Base-by-base conservation (phyloP, 2,113 vertebrate genomes). In the Cryptomyrus ogoouensis region DNA sequence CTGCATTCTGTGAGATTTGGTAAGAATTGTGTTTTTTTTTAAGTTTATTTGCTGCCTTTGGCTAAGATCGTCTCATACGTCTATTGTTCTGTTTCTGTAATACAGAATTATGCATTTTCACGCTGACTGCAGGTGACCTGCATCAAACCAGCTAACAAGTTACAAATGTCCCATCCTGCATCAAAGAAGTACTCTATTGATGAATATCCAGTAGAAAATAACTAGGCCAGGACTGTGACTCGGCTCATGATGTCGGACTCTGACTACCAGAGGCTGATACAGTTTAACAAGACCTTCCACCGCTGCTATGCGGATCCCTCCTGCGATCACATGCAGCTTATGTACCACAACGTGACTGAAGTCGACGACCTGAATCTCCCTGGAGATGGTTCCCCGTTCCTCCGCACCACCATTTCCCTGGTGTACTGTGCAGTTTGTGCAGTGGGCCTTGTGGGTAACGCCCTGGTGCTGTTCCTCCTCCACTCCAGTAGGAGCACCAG, bases 391-490 rank as follows among this genome's bases (percentile, higher is more conserved):
- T 70, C 93, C 8, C 90, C 91, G 19, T 93, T 93, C 91, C 86
- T 93, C 1, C 91, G 94, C 53, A 90, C 94, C 5, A 0, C 94
- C 24, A 93, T 96, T 89, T 94, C 95, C 6, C 90, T 94, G 21
- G 92, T 96, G 3, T 96, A 96, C 93, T 94, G 93, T 13, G 21
- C 94, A 3, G 95, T 96, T 39, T 95, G 95, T 24, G 92, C 91
- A 5, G 92, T 93, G 2, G 96, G 96, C 52, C 91, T 96, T 31
- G 47, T 95, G 89, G 94, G 95, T 1, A 96, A 96, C 89, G 88
- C 95, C 84, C 90, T 96, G 21, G 96, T 96, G 50, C 93, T 96
- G 93, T 94, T 94, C 91, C 93, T 96, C 2, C 93, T 96, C n/a
- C 94, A 94, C 90, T 94, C 93, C 0, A 95, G 94, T 53, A 94